These are phyloP conservation scores for Harpalus rufipes DNA, from an alignment of 2,888 invertebrate genomes.

Conservation along the genomic window DNA sequence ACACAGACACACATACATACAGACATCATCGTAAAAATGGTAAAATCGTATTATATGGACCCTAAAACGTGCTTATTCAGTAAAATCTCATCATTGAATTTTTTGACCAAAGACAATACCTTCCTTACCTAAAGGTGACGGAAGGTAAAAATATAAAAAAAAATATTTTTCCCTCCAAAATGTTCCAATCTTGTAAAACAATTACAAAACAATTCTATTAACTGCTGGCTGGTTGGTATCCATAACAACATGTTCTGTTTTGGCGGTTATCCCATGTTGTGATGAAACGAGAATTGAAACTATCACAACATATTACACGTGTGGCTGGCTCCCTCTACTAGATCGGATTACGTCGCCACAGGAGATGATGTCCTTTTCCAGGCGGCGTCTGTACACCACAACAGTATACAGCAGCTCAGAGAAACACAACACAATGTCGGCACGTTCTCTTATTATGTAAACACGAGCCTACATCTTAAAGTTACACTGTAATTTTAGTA, in stretches of 20 bases:
- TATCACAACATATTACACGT: conserved; percentile 66
- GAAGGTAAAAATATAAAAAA: too few species aligned
- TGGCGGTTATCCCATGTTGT: conserved; percentile 50
- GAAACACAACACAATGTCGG: conserved; percentile 25
- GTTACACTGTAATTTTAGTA: conserved; percentile 59
- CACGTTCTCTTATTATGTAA: conserved; percentile 27
- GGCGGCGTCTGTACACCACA: conserved; percentile 13
- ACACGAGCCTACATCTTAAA: conserved; percentile 24
- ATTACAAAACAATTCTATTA: not conserved
- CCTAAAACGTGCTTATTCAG: too few species aligned
- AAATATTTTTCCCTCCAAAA: not conserved
- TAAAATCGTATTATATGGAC: too few species aligned
- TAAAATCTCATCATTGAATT: too few species aligned
- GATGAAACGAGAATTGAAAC: conserved; percentile 59
- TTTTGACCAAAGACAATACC: too few species aligned
- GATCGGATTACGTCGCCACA: conserved; percentile 64
- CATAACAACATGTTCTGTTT: conserved; percentile 43
- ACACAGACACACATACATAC: too few species aligned
- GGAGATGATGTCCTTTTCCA: conserved; percentile 48
- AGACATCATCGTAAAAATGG: too few species aligned
- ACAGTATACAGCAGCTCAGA: not conserved
- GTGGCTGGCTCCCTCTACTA: conserved; percentile 33
- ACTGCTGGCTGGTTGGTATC: conserved; percentile 2
- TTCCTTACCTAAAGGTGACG: too few species aligned
- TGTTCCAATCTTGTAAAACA: conserved; percentile 5